Base-by-base conservation (phyloP, 2,888 invertebrate species). In the Isoperla grammatica region DNA sequence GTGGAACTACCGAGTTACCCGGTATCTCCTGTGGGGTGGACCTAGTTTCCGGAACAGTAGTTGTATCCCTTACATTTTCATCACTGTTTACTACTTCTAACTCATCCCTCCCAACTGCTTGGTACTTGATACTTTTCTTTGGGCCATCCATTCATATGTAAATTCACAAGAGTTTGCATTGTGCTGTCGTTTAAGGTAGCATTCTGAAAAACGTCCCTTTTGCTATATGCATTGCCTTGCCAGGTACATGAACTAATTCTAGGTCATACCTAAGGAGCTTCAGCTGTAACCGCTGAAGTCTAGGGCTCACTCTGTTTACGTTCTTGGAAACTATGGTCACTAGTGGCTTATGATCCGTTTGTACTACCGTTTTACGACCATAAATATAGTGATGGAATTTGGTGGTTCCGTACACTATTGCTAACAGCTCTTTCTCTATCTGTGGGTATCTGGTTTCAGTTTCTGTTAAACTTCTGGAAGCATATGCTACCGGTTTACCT, bases 401-500 rank as follows among this genome's bases (percentile, higher is more conserved):
- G 11, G 13, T 13, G 13, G 20, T 45, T 15, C 15, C 9, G 45
- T 39, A 56, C 23, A 39, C 39, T 11, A 56, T 42, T 1, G 43
- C 13, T 1, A 64, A 62, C 39, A 70, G 53, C 54, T 67, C 62
- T 62, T 59, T 68, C 54, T 69, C 68, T 49, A 72, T 70, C 57
- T 70, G 69, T 19, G 68, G 65, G 62, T 69, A 71, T 6, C 59
- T 65, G 19, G 50, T 23, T 63, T 71, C 68, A 6, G 64, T 65
- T 15, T 60, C 17, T 8, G 67, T 68, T 23, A 71, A 57, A 1
- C 69, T 60, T 63, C 66, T 67, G 39, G 71, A 70, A 9, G 71
- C 72, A 65, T 71, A 73, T 6, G 67, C 69, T 12, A 71, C 65
- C 5, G 71, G 71, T 57, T 69, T 65, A 17, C 66, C 66, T 23